These are phyloP conservation scores for Tetrax tetrax DNA, from an alignment of 2,113 vertebrate species.

Conservation along the genomic window DNA sequence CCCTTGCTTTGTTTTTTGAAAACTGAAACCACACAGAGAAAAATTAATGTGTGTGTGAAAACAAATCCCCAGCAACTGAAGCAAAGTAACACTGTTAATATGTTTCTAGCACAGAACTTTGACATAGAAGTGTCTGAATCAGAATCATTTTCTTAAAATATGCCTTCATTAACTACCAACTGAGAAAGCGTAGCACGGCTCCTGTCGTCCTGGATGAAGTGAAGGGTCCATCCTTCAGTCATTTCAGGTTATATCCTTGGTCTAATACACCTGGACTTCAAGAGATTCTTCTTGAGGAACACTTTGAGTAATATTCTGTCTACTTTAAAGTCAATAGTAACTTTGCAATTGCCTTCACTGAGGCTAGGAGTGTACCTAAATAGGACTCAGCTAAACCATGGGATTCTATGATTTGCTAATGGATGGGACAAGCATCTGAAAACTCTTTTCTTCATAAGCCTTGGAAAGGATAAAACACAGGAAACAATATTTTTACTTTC, in stretches of 20 bases:
- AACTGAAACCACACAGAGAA: not conserved
- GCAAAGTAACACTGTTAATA: not conserved
- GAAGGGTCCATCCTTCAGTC: not conserved
- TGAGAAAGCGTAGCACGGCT: rapidly evolving
- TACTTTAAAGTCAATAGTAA: not conserved
- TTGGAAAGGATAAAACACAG: not conserved
- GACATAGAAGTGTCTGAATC: not conserved
- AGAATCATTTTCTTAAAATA: not conserved
- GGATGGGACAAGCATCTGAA: not conserved
- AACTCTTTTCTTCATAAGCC: not conserved
- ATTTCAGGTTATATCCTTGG: not conserved
- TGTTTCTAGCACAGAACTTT: not conserved
- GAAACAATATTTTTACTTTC: not conserved
- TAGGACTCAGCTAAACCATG: not conserved
- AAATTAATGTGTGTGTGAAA: not conserved
- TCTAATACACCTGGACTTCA: not conserved
- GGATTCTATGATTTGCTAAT: not conserved
- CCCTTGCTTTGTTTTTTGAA: not conserved
- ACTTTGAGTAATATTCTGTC: not conserved
- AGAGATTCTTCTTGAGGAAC: not conserved
- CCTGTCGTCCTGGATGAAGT: not conserved
- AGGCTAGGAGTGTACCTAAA: not conserved
- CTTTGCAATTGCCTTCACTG: not conserved
- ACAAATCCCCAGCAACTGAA: not conserved
- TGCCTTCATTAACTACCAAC: not conserved